Base-by-base conservation (phyloP, 2,888 invertebrate species). In the Philonicus albiceps region DNA sequence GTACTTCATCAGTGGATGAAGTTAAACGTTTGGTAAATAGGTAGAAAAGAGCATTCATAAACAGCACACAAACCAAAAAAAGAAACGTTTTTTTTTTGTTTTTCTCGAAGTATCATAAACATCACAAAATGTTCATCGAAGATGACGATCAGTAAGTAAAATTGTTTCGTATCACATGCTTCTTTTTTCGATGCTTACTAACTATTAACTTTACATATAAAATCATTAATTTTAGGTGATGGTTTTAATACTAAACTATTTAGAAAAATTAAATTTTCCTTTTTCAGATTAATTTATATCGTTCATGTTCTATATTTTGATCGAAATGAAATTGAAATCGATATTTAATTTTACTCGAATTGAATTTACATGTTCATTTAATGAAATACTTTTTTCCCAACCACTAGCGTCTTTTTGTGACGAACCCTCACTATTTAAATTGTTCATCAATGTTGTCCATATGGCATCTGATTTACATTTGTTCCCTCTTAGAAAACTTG, bases 111-210 rank as follows among this genome's bases (percentile, higher is more conserved):
- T 81, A 31, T 84, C 84, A 84, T 84, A 76, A 86, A 76, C 76
- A 78, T 86, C 85, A 86, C 87, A 88, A 87, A 83, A 88, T 88
- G 88, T 88, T 88, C 87, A 88, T 88, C 86, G 88, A 88, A 87
- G 88, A 88, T 88, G 88, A 88, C 86, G 88, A 86, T 64, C 88
- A 88, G 88, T 88, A 88, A 88, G 88, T 88, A 88, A 78, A 43
- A 74, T 27, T 64, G 13, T 64, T 64, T 53, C 53, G 53, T 53
- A 53, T 53, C 27, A 64, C 64, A 27, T 64, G 64, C 64, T 64
- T 64, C n/a, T 53, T 64, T 53, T 16, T 64, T 64, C 3, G 7
- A 64, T 19, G 19, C 19, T 22, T 22, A 64, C 27, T 64, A 43
- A 43, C 13, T 43, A 43, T 64, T n/a, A 64, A 49, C 5, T 49